A percentile compares a stretch with the other conserved stretches of the same genome.
phyloP scores from a whole-genome alignment of 1,140 invertebrate species.

The Amphibalanus amphitrite region DNA sequence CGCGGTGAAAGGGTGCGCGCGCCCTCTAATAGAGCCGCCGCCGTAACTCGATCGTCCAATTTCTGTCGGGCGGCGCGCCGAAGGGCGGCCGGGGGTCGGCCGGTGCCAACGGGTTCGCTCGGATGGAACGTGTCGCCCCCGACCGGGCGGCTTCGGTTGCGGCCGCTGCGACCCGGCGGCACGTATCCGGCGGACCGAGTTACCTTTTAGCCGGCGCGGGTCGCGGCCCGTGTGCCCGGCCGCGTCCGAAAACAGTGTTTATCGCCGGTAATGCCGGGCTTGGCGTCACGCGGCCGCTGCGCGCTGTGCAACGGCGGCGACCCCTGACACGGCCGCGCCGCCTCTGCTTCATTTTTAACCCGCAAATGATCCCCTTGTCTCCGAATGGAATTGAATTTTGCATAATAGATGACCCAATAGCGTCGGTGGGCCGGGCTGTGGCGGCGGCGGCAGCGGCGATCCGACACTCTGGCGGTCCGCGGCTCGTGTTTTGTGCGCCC shows the following conservation, averaged over 20 bases:
- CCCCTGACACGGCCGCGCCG: not conserved
- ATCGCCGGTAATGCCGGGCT: not conserved
- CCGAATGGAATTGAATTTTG: not conserved
- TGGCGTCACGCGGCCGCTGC: not conserved
- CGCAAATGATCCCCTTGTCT: not conserved
- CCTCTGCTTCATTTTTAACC: not conserved
- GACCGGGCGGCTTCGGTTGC: too few species aligned
- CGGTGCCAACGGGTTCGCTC: not conserved
- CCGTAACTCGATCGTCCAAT: not conserved
- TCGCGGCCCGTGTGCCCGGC: not conserved
- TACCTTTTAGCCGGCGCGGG: not conserved
- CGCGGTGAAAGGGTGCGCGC: not conserved
- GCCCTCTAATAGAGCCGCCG: not conserved
- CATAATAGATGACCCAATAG: not conserved
- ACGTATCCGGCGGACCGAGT: not conserved
- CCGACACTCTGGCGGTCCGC: too few species aligned
- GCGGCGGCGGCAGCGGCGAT: too few species aligned
- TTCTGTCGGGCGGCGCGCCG: not conserved
- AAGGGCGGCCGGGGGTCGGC: not conserved
- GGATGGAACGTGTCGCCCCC: not conserved
- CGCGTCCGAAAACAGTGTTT: not conserved
- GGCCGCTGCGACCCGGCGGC: too few species aligned
- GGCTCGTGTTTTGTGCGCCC: too few species aligned
- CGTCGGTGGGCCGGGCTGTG: too few species aligned
- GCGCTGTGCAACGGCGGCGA: not conserved